Evolutionary conservation across 2,888 invertebrate genomes (phyloP), one percentile per base, ranked within the genome.

Genomic region (Miltochrista miniata): DNA sequence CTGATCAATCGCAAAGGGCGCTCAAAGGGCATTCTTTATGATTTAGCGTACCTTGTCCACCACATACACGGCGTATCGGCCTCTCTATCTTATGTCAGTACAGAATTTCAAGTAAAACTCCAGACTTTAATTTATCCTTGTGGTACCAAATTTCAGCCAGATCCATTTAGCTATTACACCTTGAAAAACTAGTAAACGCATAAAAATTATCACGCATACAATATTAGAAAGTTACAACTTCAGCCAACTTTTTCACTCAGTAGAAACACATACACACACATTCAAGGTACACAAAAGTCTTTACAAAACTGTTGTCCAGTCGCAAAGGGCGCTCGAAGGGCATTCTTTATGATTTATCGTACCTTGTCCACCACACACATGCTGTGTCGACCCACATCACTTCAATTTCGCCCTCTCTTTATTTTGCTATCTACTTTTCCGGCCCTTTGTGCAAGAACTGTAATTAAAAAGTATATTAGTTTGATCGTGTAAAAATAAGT

Each of bases 271-370:
- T n/a, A 15, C 13, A 43, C 2, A 38, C 24, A 10, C 37, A 13
- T 31, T 11, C 14, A 44, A 39, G 29, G 36, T 40, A 39, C 37
- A 34, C 12, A n/a, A n/a, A 35, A 34, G 14, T 41, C 33, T 46
- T 46, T 35, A 51, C 40, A 29, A 38, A 15, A 24, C 45, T 45
- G 45, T 42, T 34, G 48, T 42, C 41, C 29, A 38, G 44, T 49
- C 42, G 44, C 29, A 45, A 49, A 54, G 41, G 42, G 43, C 45
- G 45, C 46, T 39, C 33, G 44, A 49, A 39, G 45, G 48, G 53
- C 51, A 40, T 54, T 59, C 58, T 64, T 24, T 66, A 70, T 68
- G 72, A 69, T 69, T 70, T 69, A 69, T 69, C 49, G 52, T 48
- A 29, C 31, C 54, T 33, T 65, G 66, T 58, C 55, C 49, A 52